Evolutionary conservation across 2,888 invertebrate genomes (phyloP).

Genomic region (Habroteleia sp.): DNA sequence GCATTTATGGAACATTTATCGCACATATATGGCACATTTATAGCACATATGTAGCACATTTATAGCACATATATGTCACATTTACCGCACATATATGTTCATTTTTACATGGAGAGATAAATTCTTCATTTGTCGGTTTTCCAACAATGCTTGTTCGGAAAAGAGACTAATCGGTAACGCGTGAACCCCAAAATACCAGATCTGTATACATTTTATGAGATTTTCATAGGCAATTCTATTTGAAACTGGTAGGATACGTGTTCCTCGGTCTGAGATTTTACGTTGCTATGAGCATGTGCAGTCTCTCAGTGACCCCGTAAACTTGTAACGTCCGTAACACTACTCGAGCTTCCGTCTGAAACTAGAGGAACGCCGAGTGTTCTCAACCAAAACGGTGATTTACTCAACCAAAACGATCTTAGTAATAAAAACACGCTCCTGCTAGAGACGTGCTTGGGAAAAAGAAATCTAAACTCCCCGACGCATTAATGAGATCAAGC

Average conservation of each 20-base stretch:
- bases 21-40: too few species aligned
- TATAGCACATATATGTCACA: too few species aligned
- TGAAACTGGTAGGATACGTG: conserved; percentile 1
- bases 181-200: conserved; percentile 8
- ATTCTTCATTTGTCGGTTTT: too few species aligned
- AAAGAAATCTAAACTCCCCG: conserved; percentile 43
- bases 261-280: conserved; percentile 29
- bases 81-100: too few species aligned
- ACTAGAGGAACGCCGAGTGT: conserved; percentile 57
- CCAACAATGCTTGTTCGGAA: too few species aligned
- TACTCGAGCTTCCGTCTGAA: conserved; percentile 48
- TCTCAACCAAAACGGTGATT: too few species aligned
- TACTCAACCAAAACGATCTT: conserved; percentile 51
- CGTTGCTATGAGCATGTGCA: conserved; percentile 38
- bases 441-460: conserved; percentile 53
- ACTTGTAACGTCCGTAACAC: conserved; percentile 57
- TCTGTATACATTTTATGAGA: conserved; percentile 32
- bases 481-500: conserved; percentile 55
- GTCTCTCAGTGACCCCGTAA: conserved; percentile 59
- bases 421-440: conserved; percentile 49
- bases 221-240: conserved; percentile 18
- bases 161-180: too few species aligned
- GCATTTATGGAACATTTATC: too few species aligned
- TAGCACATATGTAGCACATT: too few species aligned
- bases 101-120: too few species aligned